A percentile compares a stretch with the other conserved stretches of the same genome.
These are phyloP conservation scores for Electrona antarctica DNA, from an alignment of 2,113 vertebrate species.

Conservation along the genomic window DNA sequence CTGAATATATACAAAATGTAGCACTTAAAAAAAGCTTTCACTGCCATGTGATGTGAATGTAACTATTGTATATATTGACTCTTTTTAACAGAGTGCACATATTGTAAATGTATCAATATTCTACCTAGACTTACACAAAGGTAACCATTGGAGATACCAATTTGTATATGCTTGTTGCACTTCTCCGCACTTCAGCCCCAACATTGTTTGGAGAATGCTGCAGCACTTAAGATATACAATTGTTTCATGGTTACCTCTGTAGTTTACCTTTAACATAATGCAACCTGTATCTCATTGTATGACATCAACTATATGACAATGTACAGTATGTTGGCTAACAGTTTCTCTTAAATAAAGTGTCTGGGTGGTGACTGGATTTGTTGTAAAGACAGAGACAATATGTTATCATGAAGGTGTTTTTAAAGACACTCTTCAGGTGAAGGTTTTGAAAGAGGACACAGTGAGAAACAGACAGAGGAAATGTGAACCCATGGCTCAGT, in stretches of 20 bases:
- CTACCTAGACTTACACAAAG: slow-evolving; percentile 20
- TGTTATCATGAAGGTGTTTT: no score
- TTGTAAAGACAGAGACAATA: slow-evolving; percentile 13
- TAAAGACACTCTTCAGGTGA: no score
- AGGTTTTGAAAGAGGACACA: no score
- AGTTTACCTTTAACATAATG: slow-evolving; percentile 26
- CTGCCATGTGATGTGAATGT: slow-evolving; percentile 68
- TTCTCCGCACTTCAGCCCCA: slow-evolving; percentile 1
- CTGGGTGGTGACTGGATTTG: slow-evolving; percentile 58
- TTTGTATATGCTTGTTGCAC: slow-evolving; percentile 22
- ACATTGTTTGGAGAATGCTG: no score
- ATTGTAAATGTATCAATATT: slow-evolving; percentile 19
- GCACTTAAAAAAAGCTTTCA: slow-evolving; percentile 68
- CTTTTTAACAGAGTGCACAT: slow-evolving; percentile 20
- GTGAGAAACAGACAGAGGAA: no score
- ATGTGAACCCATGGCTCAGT: no score
- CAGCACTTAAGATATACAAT: no score
- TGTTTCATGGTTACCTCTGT: not conserved
- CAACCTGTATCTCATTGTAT: slow-evolving; percentile 24
- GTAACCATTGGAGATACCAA: not conserved
- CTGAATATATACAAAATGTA: slow-evolving; percentile 49
- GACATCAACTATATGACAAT: slow-evolving; percentile 38
- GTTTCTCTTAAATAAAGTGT: slow-evolving; percentile 66
- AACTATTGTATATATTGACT: slow-evolving; percentile 53
- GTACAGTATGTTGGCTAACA: slow-evolving; percentile 48